These are phyloP conservation scores for Musca vetustissima DNA, from an alignment of 1,140 invertebrate species.

Conservation along the genomic window DNA sequence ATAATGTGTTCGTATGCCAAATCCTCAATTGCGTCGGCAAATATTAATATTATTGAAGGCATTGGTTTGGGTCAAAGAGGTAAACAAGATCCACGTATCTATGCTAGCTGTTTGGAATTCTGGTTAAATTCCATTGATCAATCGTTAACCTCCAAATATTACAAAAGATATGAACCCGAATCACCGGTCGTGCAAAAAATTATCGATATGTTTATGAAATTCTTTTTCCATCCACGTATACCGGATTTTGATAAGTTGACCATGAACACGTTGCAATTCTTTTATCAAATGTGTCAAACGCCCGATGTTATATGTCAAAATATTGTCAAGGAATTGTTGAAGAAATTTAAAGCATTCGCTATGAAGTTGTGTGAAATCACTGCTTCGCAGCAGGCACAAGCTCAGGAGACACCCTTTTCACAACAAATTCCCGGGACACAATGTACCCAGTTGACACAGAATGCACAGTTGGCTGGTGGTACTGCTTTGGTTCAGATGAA, in stretches of 20 bases:
- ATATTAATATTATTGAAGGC: slow-evolving; percentile 59
- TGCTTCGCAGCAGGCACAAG: slow-evolving; percentile 25
- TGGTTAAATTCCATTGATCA: slow-evolving; percentile 45
- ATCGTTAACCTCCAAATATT: slow-evolving; percentile 40
- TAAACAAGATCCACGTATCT: slow-evolving; percentile 47
- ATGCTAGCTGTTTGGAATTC: slow-evolving; percentile 40
- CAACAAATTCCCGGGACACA: slow-evolving; percentile 35
- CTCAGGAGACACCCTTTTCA: slow-evolving; percentile 38
- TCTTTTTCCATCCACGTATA: slow-evolving; percentile 42
- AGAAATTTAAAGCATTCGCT: slow-evolving; percentile 36
- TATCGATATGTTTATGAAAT: slow-evolving; percentile 37
- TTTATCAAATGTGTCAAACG: slow-evolving; percentile 47
- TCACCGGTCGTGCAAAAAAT: slow-evolving; percentile 38
- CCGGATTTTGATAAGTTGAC: slow-evolving; percentile 46
- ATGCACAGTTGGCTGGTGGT: slow-evolving; percentile 4
- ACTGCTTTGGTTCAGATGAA: not conserved
- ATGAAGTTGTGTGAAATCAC: slow-evolving; percentile 23
- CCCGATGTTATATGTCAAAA: slow-evolving; percentile 50
- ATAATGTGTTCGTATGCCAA: slow-evolving; percentile 71
- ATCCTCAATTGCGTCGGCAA: slow-evolving; percentile 59
- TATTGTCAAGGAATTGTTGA: slow-evolving; percentile 37
- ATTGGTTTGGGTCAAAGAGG: slow-evolving; percentile 54
- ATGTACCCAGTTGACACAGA: not conserved
- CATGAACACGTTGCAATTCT: slow-evolving; percentile 45
- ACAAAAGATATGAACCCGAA: slow-evolving; percentile 42